These are phyloP conservation scores for Papilio gigon DNA, from an alignment of 2,888 invertebrate species.

Conservation along the genomic window DNA sequence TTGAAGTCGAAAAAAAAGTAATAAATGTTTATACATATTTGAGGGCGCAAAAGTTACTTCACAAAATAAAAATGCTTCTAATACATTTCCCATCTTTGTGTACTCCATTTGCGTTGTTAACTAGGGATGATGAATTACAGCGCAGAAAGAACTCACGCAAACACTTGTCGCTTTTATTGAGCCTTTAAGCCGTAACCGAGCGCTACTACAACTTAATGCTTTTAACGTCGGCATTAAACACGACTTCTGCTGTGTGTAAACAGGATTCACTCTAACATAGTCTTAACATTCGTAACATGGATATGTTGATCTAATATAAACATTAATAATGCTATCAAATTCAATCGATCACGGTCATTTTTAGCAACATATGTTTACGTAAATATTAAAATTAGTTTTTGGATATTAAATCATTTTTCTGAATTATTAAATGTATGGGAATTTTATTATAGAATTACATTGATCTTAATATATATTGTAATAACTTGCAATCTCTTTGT, in stretches of 20 bases:
- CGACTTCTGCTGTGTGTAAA: background rate
- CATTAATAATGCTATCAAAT: background rate
- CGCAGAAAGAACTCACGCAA: slow-evolving; percentile 17
- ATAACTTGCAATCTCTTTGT: no score
- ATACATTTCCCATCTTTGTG: background rate
- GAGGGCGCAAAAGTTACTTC: background rate
- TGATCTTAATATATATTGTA: no score
- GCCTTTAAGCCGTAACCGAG: slow-evolving; percentile 18
- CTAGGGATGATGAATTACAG: background rate
- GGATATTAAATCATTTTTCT: background rate
- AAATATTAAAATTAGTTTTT: no score
- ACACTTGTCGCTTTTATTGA: slow-evolving; percentile 20
- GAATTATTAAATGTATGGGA: no score
- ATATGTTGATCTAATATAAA: background rate
- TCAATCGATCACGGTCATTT: no score
- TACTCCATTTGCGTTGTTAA: background rate
- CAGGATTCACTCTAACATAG: slow-evolving; percentile 7
- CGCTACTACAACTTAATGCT: slow-evolving; percentile 19
- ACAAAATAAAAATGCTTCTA: background rate
- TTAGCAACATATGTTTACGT: no score
- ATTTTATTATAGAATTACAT: no score
- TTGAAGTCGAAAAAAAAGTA: no score
- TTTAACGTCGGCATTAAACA: slow-evolving; percentile 18
- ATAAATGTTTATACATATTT: background rate
- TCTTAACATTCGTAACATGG: background rate